Percentiles rank a stretch among this genome's conserved stretches.
Evolutionary conservation across 2,888 invertebrate species (phyloP).

Genomic region (Portevinia maculata): DNA sequence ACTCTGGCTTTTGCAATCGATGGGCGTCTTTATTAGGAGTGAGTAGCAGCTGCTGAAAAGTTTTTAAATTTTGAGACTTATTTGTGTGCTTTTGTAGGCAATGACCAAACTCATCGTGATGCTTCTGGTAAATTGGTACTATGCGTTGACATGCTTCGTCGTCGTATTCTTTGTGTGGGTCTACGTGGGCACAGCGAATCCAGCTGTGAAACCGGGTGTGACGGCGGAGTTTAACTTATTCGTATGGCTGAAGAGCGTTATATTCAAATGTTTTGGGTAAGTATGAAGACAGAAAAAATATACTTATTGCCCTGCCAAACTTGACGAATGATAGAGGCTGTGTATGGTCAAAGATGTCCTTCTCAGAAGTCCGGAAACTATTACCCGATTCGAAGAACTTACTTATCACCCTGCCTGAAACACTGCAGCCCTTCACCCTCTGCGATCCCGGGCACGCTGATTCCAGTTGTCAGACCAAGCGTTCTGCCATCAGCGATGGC

Average conservation of each 20-base stretch:
- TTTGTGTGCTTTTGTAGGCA: conserved; percentile 85
- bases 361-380: no score
- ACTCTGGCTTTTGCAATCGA: conserved; percentile 95
- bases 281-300: conserved; percentile 55
- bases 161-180: conserved; percentile 94
- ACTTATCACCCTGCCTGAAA: no score
- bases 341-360: no score
- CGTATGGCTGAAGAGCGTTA: conserved; percentile 89
- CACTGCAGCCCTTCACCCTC: no score
- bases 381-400: no score
- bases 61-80: not conserved
- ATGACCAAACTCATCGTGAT: conserved; percentile 93
- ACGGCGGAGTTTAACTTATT: conserved; percentile 92
- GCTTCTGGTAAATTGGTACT: conserved; percentile 97
- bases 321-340: no score
- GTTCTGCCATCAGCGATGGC: no score
- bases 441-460: no score
- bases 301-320: no score
- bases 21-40: conserved; percentile 97
- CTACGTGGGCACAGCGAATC: conserved; percentile 97
- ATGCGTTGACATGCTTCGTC: conserved; percentile 92
- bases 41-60: conserved; percentile 79
- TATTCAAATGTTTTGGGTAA: conserved; percentile 91
- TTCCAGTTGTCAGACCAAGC: no score
- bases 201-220: conserved; percentile 96